Evolutionary conservation across 2,113 vertebrate species (phyloP).

Genomic region (western clawed frog (Xenopus tropicalis)): UCB_Xtro_10.0 CM004450.2:83235001-83235500

Average conservation of each 20-base stretch:
- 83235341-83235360: not conserved
- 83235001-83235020: not conserved
- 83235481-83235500: conserved; percentile 6
- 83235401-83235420: not conserved
- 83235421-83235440: not conserved
- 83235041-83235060: not conserved
- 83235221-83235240: no score
- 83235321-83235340: no score
- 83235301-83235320: no score
- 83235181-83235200: not conserved
- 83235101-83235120: conserved; percentile 3
- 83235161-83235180: not conserved
- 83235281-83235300: no score
- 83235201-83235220: no score
- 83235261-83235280: no score
- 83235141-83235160: not conserved
- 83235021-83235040: not conserved
- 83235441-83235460: not conserved
- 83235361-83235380: not conserved
- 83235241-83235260: no score
- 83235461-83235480: not conserved
- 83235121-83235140: not conserved
- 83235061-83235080: not conserved
- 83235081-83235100: conserved; percentile 3
- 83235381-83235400: not conserved